Evolutionary conservation across 2,888 invertebrate species (phyloP).

Genomic region (Agrochola circellaris): DNA sequence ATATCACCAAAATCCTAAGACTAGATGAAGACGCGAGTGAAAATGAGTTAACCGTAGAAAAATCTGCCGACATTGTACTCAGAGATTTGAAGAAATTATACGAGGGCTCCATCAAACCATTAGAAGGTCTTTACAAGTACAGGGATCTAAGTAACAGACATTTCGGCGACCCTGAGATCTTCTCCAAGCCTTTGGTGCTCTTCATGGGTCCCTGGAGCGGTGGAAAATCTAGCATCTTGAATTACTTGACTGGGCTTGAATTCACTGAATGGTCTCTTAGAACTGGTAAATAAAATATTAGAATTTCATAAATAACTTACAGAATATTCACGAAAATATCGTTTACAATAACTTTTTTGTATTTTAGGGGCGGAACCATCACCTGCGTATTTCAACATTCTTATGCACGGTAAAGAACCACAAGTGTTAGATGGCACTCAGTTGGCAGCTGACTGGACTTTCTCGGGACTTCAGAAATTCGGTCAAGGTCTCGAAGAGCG

Average conservation of each 20-base stretch:
- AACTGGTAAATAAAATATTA: slow-evolving; percentile 93
- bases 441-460: slow-evolving; percentile 98
- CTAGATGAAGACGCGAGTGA: slow-evolving; percentile 94
- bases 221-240: slow-evolving; percentile 98
- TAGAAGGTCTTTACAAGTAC: slow-evolving; percentile 97
- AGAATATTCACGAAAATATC: not conserved
- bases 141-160: slow-evolving; percentile 97
- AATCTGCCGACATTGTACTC: slow-evolving; percentile 94
- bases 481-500: slow-evolving; percentile 98
- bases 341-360: not conserved
- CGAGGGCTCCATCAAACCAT: slow-evolving; percentile 96
- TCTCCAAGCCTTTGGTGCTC: slow-evolving; percentile 97
- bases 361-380: slow-evolving; percentile 97
- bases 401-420: slow-evolving; percentile 96
- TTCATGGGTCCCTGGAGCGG: slow-evolving; percentile 99
- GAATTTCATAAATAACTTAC: not conserved
- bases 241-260: slow-evolving; percentile 97
- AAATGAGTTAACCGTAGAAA: slow-evolving; percentile 93
- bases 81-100: slow-evolving; percentile 96
- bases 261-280: slow-evolving; percentile 95
- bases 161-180: slow-evolving; percentile 98
- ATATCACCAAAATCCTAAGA: slow-evolving; percentile 95
- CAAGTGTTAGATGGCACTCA: slow-evolving; percentile 97
- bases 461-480: slow-evolving; percentile 98
- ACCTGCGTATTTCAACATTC: slow-evolving; percentile 97